phyloP scores from a whole-genome alignment of 1,140 invertebrate species.

The Bicyclus anynana region DNA sequence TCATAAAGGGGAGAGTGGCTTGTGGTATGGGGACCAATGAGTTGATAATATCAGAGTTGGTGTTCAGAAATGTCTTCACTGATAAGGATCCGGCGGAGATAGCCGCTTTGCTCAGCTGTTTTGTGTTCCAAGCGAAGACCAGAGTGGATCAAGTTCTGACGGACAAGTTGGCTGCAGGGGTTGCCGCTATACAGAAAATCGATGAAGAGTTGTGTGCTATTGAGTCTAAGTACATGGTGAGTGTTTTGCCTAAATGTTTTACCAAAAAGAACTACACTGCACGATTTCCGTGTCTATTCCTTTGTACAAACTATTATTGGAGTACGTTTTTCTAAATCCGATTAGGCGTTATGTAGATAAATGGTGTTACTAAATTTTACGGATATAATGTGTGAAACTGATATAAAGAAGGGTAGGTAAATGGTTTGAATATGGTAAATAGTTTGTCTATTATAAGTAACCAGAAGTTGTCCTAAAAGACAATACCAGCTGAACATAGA shows the following conservation, averaged over 20 bases:
- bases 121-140: constrained; percentile 93
- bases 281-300: too few relatives aligned
- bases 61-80: constrained; percentile 95
- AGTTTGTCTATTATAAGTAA: too few relatives aligned
- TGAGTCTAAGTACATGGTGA: constrained; percentile 66
- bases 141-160: constrained; percentile 78
- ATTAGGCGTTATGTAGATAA: too few relatives aligned
- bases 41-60: constrained; percentile 95
- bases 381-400: too few relatives aligned
- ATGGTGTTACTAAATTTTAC: too few relatives aligned
- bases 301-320: too few relatives aligned
- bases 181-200: constrained; percentile 58
- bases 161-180: constrained; percentile 74
- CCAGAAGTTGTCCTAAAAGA: too few relatives aligned
- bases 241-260: constrained; percentile 6
- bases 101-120: constrained; percentile 92
- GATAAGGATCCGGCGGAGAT: constrained; percentile 93
- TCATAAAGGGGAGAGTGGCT: constrained; percentile 84
- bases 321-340: too few relatives aligned
- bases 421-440: too few relatives aligned
- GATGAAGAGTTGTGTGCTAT: constrained; percentile 63
- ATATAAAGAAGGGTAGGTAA: too few relatives aligned
- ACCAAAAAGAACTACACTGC: too few relatives aligned
- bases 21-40: constrained; percentile 97
- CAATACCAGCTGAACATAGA: too few relatives aligned